Evolutionary conservation across 2,888 invertebrate species (phyloP).

Genomic region (Ashinkailepas kermadecensis): DNA sequence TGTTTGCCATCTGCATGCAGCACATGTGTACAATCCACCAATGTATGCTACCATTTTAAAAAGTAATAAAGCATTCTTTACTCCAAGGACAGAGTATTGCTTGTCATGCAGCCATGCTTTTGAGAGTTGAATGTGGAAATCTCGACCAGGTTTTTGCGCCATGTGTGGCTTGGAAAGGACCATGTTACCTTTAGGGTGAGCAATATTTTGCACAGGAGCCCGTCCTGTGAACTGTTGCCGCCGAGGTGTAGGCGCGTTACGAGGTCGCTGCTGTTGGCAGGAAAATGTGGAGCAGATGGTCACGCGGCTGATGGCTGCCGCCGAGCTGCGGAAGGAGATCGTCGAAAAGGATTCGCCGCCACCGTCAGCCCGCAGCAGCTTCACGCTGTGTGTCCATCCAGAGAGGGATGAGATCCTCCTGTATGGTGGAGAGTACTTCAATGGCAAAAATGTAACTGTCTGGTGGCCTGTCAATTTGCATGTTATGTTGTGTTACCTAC

Average conservation of each 20-base stretch:
- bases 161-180: background rate
- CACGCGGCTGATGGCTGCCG: background rate
- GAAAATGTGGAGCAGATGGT: background rate
- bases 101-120: too few relatives aligned
- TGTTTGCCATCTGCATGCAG: too few relatives aligned
- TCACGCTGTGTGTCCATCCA: constrained; percentile 71
- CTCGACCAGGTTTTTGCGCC: background rate
- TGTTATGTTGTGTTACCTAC: background rate
- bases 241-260: constrained; percentile 30
- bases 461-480: background rate
- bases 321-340: constrained; percentile 37
- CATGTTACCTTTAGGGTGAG: background rate
- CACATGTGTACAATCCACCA: too few relatives aligned
- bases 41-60: too few relatives aligned
- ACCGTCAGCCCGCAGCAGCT: constrained; percentile 70
- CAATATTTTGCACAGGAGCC: background rate
- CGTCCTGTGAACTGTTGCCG: too few relatives aligned
- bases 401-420: constrained; percentile 79
- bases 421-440: constrained; percentile 86
- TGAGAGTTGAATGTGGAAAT: background rate
- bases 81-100: too few relatives aligned
- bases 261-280: constrained; percentile 21
- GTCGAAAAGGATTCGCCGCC: constrained; percentile 54
- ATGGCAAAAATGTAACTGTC: constrained; percentile 64
- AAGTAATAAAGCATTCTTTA: too few relatives aligned